phyloP scores from a whole-genome alignment of 2,888 invertebrate species.

The Heliconius aoede region DNA sequence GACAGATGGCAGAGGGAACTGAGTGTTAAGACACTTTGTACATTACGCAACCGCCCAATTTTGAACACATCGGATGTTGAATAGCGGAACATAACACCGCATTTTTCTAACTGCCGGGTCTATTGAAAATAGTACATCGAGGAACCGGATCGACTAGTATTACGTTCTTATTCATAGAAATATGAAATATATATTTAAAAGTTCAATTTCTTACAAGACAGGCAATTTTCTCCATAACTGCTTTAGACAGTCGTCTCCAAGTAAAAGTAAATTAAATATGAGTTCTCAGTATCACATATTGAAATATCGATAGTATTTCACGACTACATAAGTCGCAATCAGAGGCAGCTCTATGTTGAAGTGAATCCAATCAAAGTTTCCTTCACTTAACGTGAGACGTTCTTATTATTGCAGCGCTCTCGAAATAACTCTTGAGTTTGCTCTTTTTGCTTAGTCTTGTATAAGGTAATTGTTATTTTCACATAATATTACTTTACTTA shows the following conservation, averaged over 20 bases:
- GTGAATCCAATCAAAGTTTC: constrained; percentile 51
- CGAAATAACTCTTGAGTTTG: constrained; percentile 23
- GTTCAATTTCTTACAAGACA: constrained; percentile 10
- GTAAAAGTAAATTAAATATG: constrained; percentile 14
- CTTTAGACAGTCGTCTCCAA: background rate
- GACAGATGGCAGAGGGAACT: too few species aligned
- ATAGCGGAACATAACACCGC: too few species aligned
- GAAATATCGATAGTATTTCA: constrained; percentile 18
- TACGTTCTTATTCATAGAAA: background rate
- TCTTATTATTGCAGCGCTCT: constrained; percentile 45
- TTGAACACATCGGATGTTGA: too few species aligned
- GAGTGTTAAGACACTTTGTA: too few species aligned
- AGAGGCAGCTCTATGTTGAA: constrained; percentile 22
- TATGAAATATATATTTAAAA: background rate
- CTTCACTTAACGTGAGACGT: constrained; percentile 42
- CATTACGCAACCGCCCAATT: too few species aligned
- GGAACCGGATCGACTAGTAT: background rate
- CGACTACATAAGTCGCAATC: constrained; percentile 21
- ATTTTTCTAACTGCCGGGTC: too few species aligned
- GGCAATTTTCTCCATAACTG: background rate
- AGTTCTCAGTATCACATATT: constrained; percentile 20
- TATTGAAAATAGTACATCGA: too few species aligned
- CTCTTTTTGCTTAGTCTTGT: constrained; percentile 20
- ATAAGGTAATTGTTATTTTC: background rate
- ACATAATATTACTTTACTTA: too few species aligned